phyloP scores from a whole-genome alignment of 1,140 invertebrate genomes.

The Lucilia cuprina region DNA sequence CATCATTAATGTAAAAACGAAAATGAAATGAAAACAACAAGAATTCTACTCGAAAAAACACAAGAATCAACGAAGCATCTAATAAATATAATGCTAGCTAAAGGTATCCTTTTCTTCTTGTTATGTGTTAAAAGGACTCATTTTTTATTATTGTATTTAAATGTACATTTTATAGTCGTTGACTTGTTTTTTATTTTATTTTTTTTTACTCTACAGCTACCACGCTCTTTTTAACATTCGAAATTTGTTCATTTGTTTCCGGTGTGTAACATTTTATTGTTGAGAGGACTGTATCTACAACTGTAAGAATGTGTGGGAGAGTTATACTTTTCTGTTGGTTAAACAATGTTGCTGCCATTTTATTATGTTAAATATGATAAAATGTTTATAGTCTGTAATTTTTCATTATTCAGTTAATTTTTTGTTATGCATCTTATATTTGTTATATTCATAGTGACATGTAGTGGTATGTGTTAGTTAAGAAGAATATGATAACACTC shows the following conservation, averaged over 20 bases:
- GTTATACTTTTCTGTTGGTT: background rate
- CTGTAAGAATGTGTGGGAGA: background rate
- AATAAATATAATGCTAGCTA: background rate
- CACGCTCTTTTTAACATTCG: background rate
- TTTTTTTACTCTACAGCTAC: background rate
- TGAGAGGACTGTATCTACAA: background rate
- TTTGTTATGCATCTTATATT: background rate
- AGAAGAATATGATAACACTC: no score
- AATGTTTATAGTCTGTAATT: background rate
- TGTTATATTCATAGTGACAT: no score
- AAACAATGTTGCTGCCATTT: conserved; percentile 9
- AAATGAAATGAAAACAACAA: background rate
- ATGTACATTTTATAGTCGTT: background rate
- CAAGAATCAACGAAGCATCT: background rate
- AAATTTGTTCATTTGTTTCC: background rate
- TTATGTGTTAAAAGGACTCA: background rate
- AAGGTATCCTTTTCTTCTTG: no score
- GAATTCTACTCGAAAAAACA: background rate
- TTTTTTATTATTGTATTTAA: background rate
- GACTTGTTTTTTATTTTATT: background rate
- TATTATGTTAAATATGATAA: background rate
- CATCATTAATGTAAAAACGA: background rate
- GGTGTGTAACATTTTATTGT: conserved; percentile 7
- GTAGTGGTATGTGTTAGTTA: no score
- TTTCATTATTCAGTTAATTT: background rate